Conservation (phyloP, 2,888 invertebrate species). For the Zaprionus obscuricornis region DNA sequence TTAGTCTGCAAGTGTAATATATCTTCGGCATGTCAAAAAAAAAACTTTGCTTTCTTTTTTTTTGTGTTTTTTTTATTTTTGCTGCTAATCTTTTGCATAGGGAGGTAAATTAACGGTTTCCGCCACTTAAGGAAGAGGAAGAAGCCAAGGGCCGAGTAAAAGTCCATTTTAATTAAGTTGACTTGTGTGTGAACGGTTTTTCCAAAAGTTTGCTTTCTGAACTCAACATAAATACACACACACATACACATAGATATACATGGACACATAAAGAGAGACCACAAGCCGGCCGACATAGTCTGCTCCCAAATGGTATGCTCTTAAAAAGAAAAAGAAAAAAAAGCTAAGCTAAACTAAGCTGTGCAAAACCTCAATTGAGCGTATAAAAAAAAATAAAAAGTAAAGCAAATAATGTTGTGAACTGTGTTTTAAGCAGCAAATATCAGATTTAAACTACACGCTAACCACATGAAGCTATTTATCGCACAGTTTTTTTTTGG, state of each 20-base stretch:
- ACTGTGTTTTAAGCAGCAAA: too few species aligned
- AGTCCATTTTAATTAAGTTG: constrained; percentile 64
- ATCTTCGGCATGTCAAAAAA: background rate
- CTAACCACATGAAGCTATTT: too few species aligned
- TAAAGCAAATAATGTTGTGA: too few species aligned
- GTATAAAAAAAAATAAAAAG: background rate
- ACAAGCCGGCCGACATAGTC: background rate
- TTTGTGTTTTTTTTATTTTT: background rate
- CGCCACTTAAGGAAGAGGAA: constrained; percentile 42
- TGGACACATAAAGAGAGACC: too few species aligned
- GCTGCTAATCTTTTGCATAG: constrained; percentile 13
- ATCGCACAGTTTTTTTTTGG: too few species aligned
- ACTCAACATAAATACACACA: constrained; percentile 14
- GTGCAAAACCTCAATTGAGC: constrained; percentile 17
- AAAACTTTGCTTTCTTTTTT: background rate
- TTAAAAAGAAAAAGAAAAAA: too few species aligned
- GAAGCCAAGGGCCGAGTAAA: constrained; percentile 12
- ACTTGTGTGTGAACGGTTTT: constrained; percentile 42
- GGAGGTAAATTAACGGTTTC: constrained; percentile 45
- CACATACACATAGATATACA: too few species aligned
- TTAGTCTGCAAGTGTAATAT: too few species aligned
- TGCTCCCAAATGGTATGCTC: constrained; percentile 2
- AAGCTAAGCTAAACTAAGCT: too few species aligned
- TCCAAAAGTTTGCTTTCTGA: constrained; percentile 25
- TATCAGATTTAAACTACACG: too few species aligned